These are phyloP conservation scores for Amphibalanus amphitrite DNA, from an alignment of 1,140 invertebrate genomes.

Conservation along the genomic window DNA sequence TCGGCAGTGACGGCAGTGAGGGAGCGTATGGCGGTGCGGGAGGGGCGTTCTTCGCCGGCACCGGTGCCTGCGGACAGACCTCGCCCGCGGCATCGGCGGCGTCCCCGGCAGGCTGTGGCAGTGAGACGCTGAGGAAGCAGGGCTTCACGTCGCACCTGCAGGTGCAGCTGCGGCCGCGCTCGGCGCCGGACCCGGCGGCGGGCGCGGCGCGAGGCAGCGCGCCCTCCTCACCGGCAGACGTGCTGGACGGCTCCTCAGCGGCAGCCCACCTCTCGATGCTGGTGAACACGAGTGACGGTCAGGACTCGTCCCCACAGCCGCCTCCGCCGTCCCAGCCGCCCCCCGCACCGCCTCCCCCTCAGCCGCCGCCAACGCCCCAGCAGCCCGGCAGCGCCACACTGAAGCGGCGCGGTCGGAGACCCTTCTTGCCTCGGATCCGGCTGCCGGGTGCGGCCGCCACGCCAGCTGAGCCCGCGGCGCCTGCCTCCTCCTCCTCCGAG, in stretches of 20 bases:
- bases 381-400: background rate
- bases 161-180: background rate
- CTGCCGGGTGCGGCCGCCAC: background rate
- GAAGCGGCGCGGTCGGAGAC: background rate
- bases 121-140: background rate
- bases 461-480: background rate
- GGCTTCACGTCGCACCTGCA: background rate
- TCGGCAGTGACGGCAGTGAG: background rate
- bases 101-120: background rate
- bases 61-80: background rate
- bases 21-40: background rate
- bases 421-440: background rate
- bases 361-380: too few relatives aligned
- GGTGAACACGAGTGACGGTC: background rate
- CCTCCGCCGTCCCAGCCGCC: too few relatives aligned
- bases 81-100: too few relatives aligned
- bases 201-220: constrained; percentile 3
- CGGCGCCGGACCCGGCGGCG: background rate
- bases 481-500: background rate
- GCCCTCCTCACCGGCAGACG: background rate
- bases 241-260: background rate
- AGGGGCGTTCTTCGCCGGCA: background rate
- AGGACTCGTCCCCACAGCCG: background rate
- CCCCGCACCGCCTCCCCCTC: too few relatives aligned
- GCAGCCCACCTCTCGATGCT: background rate